A percentile compares a stretch with the other conserved stretches of the same genome.
These are phyloP conservation scores for Acestrorhynchus altus DNA, from an alignment of 2,797 vertebrate genomes.

Conservation along the genomic window DNA sequence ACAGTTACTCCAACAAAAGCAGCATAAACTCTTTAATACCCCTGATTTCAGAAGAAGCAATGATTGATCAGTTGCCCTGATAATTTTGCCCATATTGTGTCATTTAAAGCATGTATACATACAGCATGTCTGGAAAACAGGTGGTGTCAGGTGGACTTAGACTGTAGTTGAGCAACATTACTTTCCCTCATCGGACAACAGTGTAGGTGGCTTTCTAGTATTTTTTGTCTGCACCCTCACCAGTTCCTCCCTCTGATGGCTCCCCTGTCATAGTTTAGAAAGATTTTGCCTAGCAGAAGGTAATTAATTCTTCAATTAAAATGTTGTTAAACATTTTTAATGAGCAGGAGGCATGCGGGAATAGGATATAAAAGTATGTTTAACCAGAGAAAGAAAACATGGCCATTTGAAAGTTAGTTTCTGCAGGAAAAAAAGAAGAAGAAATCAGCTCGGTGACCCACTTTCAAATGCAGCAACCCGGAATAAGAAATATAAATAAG, in stretches of 20 bases:
- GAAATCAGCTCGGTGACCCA: slow-evolving; percentile 79
- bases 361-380: slow-evolving; percentile 82
- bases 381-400: slow-evolving; percentile 81
- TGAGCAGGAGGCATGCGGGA: slow-evolving; percentile 83
- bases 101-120: no score
- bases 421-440: slow-evolving; percentile 29
- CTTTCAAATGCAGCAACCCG: slow-evolving; percentile 67
- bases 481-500: slow-evolving; percentile 77
- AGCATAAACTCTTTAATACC: no score
- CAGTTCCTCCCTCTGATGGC: slow-evolving; percentile 69
- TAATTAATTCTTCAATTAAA: slow-evolving; percentile 91
- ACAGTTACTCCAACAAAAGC: no score
- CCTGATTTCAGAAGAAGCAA: no score
- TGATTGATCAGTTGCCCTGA: no score
- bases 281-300: slow-evolving; percentile 83
- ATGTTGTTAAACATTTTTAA: slow-evolving; percentile 91
- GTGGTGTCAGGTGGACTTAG: background rate
- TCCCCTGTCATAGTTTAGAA: slow-evolving; percentile 84
- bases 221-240: slow-evolving; percentile 52
- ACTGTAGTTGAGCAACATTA: slow-evolving; percentile 69
- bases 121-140: background rate
- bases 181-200: slow-evolving; percentile 59
- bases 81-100: no score
- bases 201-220: slow-evolving; percentile 22
- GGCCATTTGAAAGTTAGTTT: slow-evolving; percentile 78